Percentiles rank a stretch among this genome's conserved stretches.
These are phyloP conservation scores for Cremastobaeus sp. DNA, from an alignment of 2,888 invertebrate genomes.

Conservation along the genomic window DNA sequence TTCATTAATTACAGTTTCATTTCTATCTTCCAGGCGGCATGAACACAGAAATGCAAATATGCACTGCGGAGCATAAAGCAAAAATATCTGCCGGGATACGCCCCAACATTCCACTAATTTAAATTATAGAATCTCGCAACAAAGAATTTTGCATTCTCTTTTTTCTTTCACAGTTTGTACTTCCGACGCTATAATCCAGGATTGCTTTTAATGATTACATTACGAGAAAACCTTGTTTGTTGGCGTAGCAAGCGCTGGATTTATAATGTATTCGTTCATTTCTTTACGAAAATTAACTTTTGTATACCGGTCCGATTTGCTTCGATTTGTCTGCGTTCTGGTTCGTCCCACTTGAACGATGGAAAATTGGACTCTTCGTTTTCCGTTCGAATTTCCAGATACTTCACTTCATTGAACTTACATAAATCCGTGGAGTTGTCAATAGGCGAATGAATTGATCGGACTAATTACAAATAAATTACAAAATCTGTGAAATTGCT, in stretches of 20 bases:
- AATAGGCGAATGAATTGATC: conserved; percentile 7
- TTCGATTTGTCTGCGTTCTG: too few species aligned
- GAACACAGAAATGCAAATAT: too few species aligned
- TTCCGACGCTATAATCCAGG: conserved; percentile 27
- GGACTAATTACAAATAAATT: conserved; percentile 33
- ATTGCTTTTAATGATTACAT: conserved; percentile 32
- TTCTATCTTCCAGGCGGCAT: too few species aligned
- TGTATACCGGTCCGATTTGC: too few species aligned
- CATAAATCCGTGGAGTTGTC: conserved; percentile 9
- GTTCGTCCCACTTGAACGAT: too few species aligned
- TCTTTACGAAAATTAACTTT: too few species aligned
- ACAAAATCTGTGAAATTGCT: conserved; percentile 13
- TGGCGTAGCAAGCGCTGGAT: conserved; percentile 25
- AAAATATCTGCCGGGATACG: conserved; percentile 17
- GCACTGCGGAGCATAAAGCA: too few species aligned
- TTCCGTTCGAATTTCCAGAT: background rate
- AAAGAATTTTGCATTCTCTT: conserved; percentile 9
- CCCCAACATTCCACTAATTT: conserved; percentile 8
- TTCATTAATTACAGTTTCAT: too few species aligned
- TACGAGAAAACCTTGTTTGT: conserved; percentile 33
- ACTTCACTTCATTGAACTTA: conserved; percentile 1
- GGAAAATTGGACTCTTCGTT: too few species aligned
- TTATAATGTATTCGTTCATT: conserved; percentile 30
- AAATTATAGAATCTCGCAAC: conserved; percentile 22
- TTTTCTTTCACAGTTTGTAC: conserved; percentile 14